A percentile compares a stretch with the other conserved stretches of the same genome.
Conservation (phyloP, 2,888 invertebrate genomes). For the Arctia plantaginis region DNA sequence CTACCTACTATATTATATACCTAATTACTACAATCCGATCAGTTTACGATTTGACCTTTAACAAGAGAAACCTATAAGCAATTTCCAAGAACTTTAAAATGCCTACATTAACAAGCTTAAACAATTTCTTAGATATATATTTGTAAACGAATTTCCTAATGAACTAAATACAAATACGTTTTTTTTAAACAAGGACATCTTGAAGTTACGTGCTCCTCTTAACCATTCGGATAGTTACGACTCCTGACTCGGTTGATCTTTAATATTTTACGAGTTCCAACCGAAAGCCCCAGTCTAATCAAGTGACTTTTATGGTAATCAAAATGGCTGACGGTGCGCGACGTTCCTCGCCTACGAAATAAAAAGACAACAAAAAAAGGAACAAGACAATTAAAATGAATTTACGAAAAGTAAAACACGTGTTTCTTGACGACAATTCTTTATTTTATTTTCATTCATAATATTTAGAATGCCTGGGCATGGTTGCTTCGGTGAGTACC, state of each 20-base stretch:
- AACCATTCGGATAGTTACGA: constrained; percentile 11
- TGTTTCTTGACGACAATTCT: background rate
- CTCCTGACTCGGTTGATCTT: constrained; percentile 4
- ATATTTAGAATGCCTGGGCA: too few relatives aligned
- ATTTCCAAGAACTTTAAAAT: background rate
- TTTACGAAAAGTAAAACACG: background rate
- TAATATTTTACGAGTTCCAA: constrained; percentile 41
- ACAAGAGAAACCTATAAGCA: background rate
- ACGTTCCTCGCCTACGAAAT: background rate
- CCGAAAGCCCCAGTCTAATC: constrained; percentile 26
- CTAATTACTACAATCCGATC: too few relatives aligned
- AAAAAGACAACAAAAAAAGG: background rate
- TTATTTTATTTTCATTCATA: background rate
- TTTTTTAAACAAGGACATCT: background rate
- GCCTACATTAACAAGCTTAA: background rate
- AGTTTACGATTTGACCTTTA: too few relatives aligned
- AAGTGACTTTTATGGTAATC: constrained; percentile 37
- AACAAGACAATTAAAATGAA: background rate
- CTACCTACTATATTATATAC: too few relatives aligned
- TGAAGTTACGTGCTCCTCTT: background rate
- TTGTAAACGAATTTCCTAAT: background rate
- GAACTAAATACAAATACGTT: background rate
- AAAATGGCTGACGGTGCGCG: constrained; percentile 21
- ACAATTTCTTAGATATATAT: background rate
- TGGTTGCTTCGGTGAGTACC: too few relatives aligned